phyloP scores from a whole-genome alignment of 2,113 vertebrate genomes.

The Sterrhoptilus dennistouni region DNA sequence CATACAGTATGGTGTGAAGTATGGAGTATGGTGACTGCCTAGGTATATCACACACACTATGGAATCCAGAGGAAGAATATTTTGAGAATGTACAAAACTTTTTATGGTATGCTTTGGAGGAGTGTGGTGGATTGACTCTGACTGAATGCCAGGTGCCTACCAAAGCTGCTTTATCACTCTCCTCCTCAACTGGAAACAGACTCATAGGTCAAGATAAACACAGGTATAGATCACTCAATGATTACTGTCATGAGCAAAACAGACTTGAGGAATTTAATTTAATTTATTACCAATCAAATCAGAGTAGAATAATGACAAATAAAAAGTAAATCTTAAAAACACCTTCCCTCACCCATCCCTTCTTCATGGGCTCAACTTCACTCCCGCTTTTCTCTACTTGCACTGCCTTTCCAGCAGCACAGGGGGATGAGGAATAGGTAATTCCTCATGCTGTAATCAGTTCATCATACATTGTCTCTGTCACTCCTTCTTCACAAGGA shows the following conservation, averaged over 20 bases:
- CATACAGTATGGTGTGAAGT: too few relatives aligned
- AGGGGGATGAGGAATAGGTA: not conserved
- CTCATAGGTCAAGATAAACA: not conserved
- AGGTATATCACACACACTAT: not conserved
- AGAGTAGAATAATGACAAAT: not conserved
- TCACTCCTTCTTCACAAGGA: not conserved
- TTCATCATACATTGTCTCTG: too few relatives aligned
- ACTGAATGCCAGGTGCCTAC: not conserved
- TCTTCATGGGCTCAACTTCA: not conserved
- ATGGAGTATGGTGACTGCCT: too few relatives aligned
- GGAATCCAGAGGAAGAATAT: not conserved
- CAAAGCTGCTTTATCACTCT: not conserved
- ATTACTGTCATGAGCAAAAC: not conserved
- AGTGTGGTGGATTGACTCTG: not conserved
- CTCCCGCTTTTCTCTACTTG: not conserved
- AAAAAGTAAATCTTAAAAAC: not conserved
- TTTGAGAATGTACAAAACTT: not conserved
- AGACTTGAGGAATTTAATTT: not conserved
- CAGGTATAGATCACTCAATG: not conserved
- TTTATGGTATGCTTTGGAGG: not conserved
- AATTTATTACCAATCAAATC: not conserved
- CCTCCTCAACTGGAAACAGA: not conserved
- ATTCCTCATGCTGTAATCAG: not conserved
- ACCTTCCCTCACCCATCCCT: not conserved
- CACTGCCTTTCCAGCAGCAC: not conserved